phyloP scores from a whole-genome alignment of 2,888 invertebrate genomes.

The Pantelozetes paolii region DNA sequence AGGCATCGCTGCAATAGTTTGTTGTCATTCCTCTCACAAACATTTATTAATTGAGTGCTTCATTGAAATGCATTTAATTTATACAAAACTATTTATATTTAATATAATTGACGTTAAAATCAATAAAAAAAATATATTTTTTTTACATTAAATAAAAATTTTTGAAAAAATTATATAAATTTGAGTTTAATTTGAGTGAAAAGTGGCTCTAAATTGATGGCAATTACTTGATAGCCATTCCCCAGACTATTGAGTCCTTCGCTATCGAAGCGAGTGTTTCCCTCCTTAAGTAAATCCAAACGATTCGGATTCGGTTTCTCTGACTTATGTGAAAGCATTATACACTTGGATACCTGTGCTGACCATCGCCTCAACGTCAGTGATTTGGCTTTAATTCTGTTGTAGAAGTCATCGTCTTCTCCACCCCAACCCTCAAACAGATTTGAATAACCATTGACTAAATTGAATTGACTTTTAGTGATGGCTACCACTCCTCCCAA shows the following conservation, averaged over 20 bases:
- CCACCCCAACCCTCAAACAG: slow-evolving; percentile 79
- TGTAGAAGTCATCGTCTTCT: slow-evolving; percentile 76
- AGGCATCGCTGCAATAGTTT: slow-evolving; percentile 63
- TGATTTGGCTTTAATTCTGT: slow-evolving; percentile 42
- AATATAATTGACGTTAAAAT: too few species aligned
- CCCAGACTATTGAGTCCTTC: slow-evolving; percentile 39
- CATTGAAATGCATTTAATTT: neutral
- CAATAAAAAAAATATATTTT: neutral
- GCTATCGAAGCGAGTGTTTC: neutral
- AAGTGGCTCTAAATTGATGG: slow-evolving; percentile 32
- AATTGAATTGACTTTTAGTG: slow-evolving; percentile 65
- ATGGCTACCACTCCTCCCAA: slow-evolving; percentile 81
- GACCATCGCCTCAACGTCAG: slow-evolving; percentile 29
- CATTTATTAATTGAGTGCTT: slow-evolving; percentile 10
- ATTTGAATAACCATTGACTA: slow-evolving; percentile 65
- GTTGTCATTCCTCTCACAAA: neutral
- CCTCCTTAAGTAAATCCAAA: neutral
- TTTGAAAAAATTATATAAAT: neutral
- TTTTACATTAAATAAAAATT: neutral
- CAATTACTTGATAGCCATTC: slow-evolving; percentile 28
- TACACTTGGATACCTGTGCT: slow-evolving; percentile 16
- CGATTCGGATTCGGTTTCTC: slow-evolving; percentile 9
- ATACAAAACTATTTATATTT: too few species aligned
- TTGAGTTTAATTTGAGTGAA: slow-evolving; percentile 38
- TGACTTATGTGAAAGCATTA: slow-evolving; percentile 20